These are phyloP conservation scores for Megathymus violae DNA, from an alignment of 1,140 invertebrate species.

Conservation along the genomic window DNA sequence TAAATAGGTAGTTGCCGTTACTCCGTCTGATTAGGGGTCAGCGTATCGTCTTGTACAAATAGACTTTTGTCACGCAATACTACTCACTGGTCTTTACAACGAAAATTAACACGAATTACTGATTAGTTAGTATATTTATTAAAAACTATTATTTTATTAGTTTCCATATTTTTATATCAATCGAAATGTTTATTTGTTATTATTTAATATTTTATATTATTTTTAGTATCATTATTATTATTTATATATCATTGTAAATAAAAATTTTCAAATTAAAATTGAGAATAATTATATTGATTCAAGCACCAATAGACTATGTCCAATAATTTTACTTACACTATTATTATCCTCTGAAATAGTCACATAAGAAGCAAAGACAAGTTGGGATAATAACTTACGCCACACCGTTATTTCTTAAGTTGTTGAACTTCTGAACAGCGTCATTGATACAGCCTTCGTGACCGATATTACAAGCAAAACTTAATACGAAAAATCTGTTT, in stretches of 20 bases:
- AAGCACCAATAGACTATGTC: too few species aligned
- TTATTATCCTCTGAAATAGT: too few species aligned
- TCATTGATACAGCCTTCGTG: slow-evolving; percentile 59
- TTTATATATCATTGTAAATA: too few species aligned
- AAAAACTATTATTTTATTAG: too few species aligned
- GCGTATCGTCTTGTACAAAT: slow-evolving; percentile 21
- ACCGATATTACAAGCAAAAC: slow-evolving; percentile 68
- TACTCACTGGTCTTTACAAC: not conserved
- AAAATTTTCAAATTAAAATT: too few species aligned
- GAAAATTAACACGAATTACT: not conserved
- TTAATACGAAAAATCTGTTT: slow-evolving; percentile 60
- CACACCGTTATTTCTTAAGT: slow-evolving; percentile 41
- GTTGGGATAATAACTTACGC: slow-evolving; percentile 51
- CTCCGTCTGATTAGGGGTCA: slow-evolving; percentile 11
- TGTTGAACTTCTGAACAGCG: slow-evolving; percentile 55
- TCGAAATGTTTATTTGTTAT: too few species aligned
- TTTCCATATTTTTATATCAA: too few species aligned
- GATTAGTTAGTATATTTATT: too few species aligned
- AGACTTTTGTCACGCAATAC: slow-evolving; percentile 33
- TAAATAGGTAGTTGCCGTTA: slow-evolving; percentile 22
- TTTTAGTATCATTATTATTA: too few species aligned
- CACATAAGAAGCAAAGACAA: too few species aligned
- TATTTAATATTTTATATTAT: not conserved
- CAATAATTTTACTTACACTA: too few species aligned
- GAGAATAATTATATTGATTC: too few species aligned